Evolutionary conservation across 2,888 invertebrate species (phyloP), one percentile per base, ranked within the genome.

Genomic region (Agrotis segetum): DNA sequence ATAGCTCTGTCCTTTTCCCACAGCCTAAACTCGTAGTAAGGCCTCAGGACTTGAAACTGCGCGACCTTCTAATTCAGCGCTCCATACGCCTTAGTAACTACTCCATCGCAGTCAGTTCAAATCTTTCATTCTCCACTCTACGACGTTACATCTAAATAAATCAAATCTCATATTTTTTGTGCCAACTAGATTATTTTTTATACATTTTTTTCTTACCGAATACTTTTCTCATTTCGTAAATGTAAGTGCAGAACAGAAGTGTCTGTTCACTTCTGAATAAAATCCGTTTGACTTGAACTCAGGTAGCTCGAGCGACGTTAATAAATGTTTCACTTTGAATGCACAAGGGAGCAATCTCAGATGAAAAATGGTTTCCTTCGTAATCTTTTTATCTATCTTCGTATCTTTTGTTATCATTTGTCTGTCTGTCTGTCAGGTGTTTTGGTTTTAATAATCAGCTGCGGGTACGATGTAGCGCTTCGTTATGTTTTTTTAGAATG

Each of bases 321-420:
- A 50, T 66, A 58, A 75, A 75, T 52, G 75, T 58, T 75, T 72
- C 46, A 65, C 56, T 66, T 58, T 58, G 34, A 72, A 72, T 50
- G 62, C 66, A 59, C 67, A 34, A 58, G 72, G 56, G 74, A 64
- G 65, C 56, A 74, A 65, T 49, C 44, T 44, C 56, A 21, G 7
- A 40, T 56, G 56, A 66, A 50, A 49, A 66, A 74, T 14, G 44
- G 65, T 19, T 49, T 44, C 29, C 21, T 21, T 16, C 14, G 44
- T 50, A 34, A 74, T 65, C 11, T 65, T 55, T 56, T 44, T 44
- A 50, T 29, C 70, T 44, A 14, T 14, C 40, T 21, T 46, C 24
- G 24, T 55, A 29, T 9, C 52, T 53, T 24, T 24, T 53, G 53
- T 24, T 34, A 21, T n/a, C 24, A 16, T 47, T 62, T 63, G 40